Conservation (phyloP, 1,140 invertebrate species). For the Temnothorax nylanderi region DNA sequence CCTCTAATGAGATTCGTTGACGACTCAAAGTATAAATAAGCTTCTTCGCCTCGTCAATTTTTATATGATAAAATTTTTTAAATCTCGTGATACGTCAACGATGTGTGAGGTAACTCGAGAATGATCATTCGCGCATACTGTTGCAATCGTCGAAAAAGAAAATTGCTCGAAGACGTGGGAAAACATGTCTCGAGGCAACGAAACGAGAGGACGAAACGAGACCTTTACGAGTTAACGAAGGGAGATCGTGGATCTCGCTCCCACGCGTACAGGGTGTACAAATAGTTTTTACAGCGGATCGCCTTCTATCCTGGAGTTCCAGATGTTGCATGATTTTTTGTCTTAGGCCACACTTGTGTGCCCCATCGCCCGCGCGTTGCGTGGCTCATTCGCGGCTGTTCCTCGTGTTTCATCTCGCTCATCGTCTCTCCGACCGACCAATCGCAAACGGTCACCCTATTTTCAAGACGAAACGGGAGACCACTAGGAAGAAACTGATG, state of each 20-base stretch:
- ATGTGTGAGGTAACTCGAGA: not conserved
- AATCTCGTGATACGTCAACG: not conserved
- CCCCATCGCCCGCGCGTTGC: slow-evolving; percentile 31
- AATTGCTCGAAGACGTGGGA: slow-evolving; percentile 22
- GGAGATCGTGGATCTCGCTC: slow-evolving; percentile 51
- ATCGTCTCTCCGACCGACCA: not conserved
- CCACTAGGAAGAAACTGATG: not conserved
- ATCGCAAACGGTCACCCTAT: not conserved
- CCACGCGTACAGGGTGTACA: slow-evolving; percentile 60
- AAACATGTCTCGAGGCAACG: not conserved
- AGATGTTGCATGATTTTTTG: slow-evolving; percentile 69
- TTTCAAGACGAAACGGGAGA: not conserved
- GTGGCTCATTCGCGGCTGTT: slow-evolving; percentile 27
- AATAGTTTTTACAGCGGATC: slow-evolving; percentile 66
- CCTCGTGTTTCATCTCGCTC: not conserved
- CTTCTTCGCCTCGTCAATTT: not conserved
- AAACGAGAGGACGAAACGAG: not conserved
- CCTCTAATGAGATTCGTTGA: not conserved
- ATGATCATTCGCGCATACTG: not conserved
- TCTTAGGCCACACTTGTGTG: slow-evolving; percentile 51
- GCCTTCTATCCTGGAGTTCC: slow-evolving; percentile 44
- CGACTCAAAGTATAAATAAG: not conserved
- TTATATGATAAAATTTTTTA: not conserved
- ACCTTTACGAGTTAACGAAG: slow-evolving; percentile 17
- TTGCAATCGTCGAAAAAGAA: not conserved